Evolutionary conservation across 1,140 invertebrate genomes (phyloP).

Genomic region (Maniola jurtina): DNA sequence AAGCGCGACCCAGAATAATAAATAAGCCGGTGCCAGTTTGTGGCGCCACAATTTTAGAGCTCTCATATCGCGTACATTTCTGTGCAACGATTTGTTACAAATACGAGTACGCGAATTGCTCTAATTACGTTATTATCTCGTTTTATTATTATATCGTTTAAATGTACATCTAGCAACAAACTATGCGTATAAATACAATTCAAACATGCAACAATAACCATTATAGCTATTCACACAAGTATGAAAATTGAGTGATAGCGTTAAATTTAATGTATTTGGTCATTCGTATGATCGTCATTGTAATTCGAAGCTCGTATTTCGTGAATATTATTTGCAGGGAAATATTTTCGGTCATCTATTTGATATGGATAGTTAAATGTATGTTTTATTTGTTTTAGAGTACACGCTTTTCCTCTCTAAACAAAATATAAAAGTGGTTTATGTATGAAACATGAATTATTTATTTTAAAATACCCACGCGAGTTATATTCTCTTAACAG

Average conservation of each 20-base stretch:
- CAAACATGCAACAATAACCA: background rate
- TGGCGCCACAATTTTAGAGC: constrained; percentile 34
- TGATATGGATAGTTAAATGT: constrained; percentile 18
- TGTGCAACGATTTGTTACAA: constrained; percentile 28
- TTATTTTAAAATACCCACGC: no score
- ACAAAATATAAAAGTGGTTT: background rate
- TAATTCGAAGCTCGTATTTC: constrained; percentile 25
- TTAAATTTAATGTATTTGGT: constrained; percentile 13
- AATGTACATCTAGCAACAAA: background rate
- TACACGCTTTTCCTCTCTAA: background rate
- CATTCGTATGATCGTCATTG: constrained; percentile 19
- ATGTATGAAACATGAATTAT: no score
- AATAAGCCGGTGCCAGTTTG: constrained; percentile 28
- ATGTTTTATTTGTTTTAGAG: background rate
- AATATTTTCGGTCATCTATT: constrained; percentile 28
- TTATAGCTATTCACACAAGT: background rate
- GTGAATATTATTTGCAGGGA: constrained; percentile 31
- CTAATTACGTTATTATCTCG: constrained; percentile 36
- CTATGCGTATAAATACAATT: background rate
- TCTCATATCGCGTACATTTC: constrained; percentile 26
- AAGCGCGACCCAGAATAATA: constrained; percentile 28
- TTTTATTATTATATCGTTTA: constrained; percentile 18
- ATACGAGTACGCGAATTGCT: constrained; percentile 21
- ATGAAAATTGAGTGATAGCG: background rate
- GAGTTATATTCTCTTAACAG: no score